Evolutionary conservation across 2,888 invertebrate genomes (phyloP).

Genomic region (Tetranychus piercei): DNA sequence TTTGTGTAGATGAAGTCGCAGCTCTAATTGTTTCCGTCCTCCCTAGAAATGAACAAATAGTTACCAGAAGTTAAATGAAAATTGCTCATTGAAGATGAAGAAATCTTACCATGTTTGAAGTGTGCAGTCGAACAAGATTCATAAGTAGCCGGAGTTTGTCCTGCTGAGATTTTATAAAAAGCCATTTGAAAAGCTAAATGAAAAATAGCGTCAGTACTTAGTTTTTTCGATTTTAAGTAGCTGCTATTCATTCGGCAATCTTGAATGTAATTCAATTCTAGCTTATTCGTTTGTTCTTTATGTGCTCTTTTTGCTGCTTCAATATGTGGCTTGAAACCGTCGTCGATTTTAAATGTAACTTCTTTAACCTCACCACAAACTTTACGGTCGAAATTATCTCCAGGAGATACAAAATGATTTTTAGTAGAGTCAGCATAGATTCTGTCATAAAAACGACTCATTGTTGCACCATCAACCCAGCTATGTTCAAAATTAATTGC

Average conservation of each 20-base stretch:
- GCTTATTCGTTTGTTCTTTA: conserved; percentile 45
- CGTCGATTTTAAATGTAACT: conserved; percentile 54
- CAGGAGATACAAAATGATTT: conserved; percentile 37
- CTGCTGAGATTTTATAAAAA: conserved; percentile 45
- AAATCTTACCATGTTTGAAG: conserved; percentile 52
- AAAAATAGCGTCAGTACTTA: conserved; percentile 89
- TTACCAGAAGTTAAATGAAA: neutral
- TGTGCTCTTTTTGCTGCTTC: conserved; percentile 46
- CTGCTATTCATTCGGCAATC: conserved; percentile 58
- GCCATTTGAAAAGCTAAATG: conserved; percentile 83
- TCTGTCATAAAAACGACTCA: conserved; percentile 74
- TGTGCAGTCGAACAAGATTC: conserved; percentile 96
- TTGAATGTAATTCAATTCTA: conserved; percentile 55
- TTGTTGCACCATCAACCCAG: conserved; percentile 97
- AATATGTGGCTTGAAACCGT: conserved; percentile 59
- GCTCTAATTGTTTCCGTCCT: conserved; percentile 90
- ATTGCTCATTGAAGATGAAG: neutral
- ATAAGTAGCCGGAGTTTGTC: conserved; percentile 60
- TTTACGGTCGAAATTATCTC: conserved; percentile 2
- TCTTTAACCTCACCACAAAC: conserved; percentile 10
- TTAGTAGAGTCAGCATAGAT: conserved; percentile 39
- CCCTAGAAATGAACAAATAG: conserved; percentile 32
- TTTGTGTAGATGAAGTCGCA: conserved; percentile 63
- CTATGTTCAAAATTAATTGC: conserved; percentile 93
- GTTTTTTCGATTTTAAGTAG: conserved; percentile 56